Evolutionary conservation across 2,888 invertebrate genomes (phyloP), one percentile per base, ranked within the genome.

Genomic region (Drosophila phalerata): DNA sequence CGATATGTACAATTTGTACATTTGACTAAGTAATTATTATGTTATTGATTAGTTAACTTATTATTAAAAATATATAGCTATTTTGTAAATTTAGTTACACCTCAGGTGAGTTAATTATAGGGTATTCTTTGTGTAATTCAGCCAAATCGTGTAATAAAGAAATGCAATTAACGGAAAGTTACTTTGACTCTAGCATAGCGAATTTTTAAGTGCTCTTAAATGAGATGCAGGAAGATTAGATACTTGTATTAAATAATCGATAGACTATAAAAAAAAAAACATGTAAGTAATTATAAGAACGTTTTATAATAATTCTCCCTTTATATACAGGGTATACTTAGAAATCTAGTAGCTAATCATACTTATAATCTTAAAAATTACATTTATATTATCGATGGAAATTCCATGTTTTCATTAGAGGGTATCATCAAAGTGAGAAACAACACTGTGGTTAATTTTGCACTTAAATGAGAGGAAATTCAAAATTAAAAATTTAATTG

Each of bases 31-130:
- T 37, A 40, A 48, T 30, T 30, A 28, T 17, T n/a, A 6, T 43
- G 38, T 58, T 49, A 60, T 61, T 60, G 69, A 56, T 55, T 45
- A 68, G 37, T 51, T 60, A 11, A 30, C 19, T 56, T 56, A 67
- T 73, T 52, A 61, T 37, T 37, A 5, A 28, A 45, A 32, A n/a
- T n/a, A 22, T 40, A 10, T 17, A n/a, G n/a, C 15, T 45, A 28
- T 0, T 25, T 25, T 51, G 34, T 32, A 56, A 30, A 38, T 51
- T 34, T 13, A 19, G 3, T 5, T 43, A 43, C n/a, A 19, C 2
- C 30, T 47, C 32, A 32, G 11, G 19, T 30, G n/a, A 68, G 17
- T 40, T 58, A 67, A 75, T 63, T 63, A 63, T n/a, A 25, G 30
- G 32, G 42, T 9, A 58, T 49, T 43, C 10, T 34, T 19, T n/a